Evolutionary conservation across 1,140 invertebrate genomes (phyloP), one percentile per base, ranked within the genome.

Genomic region (Maconellicoccus hirsutus): DNA sequence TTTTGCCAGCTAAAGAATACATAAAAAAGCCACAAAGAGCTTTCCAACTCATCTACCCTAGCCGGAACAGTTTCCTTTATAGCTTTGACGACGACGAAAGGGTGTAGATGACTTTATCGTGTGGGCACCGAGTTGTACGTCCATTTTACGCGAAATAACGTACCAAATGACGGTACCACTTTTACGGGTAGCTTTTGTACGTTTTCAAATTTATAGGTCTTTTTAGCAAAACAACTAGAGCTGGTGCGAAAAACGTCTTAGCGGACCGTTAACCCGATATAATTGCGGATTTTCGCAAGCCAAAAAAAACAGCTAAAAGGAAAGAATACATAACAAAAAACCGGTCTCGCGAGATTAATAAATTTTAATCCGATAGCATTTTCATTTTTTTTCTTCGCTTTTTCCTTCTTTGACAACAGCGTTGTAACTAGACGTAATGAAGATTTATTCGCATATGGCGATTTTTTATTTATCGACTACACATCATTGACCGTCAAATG

Each of bases 61-160:
- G 61, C 61, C 61, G 25, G 25, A 66, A 66, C 61, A 66, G 19
- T 66, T 66, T 66, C 61, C 61, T 52, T 19, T 52, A 52, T 19
- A 14, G n/a, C n/a, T 52, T 52, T 52, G 12, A 52, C 29, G n/a
- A 52, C 42, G 42, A 3, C 42, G 10, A 52, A 52, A 23, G 61
- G 61, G 61, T 66, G 61, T 66, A 23, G 61, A 66, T 66, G 61
- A 66, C 61, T 66, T 66, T 66, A 66, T 66, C 61, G 25, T 22
- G 61, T 6, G 10, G n/a, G n/a, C n/a, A n/a, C n/a, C 21, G 6
- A 59, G 3, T 25, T 25, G 61, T 10, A 66, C 61, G 61, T 66
- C 61, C 61, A 66, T 66, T 66, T 66, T 66, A 66, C 61, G 61
- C 61, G 61, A 66, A 66, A 66, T 66, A 66, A 25, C 25, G 61